Conservation (phyloP, 2,113 vertebrate genomes). For the Corythoichthys haematopterus region DNA sequence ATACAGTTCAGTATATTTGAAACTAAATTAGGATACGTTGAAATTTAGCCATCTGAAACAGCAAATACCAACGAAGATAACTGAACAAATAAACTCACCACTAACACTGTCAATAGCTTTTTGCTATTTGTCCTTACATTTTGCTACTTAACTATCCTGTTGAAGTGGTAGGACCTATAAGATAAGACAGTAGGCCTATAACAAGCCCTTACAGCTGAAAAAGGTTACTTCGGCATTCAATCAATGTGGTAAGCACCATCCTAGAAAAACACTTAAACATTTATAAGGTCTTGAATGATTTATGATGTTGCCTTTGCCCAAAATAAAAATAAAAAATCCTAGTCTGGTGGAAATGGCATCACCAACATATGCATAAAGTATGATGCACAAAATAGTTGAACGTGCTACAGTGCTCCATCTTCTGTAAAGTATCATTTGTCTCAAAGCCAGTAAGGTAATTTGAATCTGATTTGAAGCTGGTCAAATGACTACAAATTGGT, state of each 20-base stretch:
- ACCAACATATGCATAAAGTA: too few species aligned
- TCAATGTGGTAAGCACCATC: not conserved
- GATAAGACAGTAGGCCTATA: not conserved
- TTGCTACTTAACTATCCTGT: not conserved
- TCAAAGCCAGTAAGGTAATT: not conserved
- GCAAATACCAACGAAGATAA: not conserved
- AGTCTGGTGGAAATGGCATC: not conserved
- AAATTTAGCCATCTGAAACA: not conserved
- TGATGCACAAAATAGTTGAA: not conserved
- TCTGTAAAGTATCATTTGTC: not conserved
- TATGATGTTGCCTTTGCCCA: not conserved
- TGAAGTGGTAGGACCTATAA: not conserved
- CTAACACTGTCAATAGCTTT: not conserved
- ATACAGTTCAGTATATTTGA: not conserved
- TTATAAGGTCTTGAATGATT: not conserved
- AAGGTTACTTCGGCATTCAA: not conserved
- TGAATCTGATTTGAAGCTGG: not conserved
- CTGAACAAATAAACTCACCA: not conserved
- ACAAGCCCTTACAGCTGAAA: not conserved
- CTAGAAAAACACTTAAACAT: conserved; percentile 1
- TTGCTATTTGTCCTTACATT: not conserved
- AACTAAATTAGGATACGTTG: not conserved
- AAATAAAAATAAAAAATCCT: not conserved
- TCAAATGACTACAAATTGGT: conserved; percentile 2
- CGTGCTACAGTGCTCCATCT: not conserved